Evolutionary conservation across 2,888 invertebrate species (phyloP), one percentile per base, ranked within the genome.

Genomic region (Linyphia triangularis): DNA sequence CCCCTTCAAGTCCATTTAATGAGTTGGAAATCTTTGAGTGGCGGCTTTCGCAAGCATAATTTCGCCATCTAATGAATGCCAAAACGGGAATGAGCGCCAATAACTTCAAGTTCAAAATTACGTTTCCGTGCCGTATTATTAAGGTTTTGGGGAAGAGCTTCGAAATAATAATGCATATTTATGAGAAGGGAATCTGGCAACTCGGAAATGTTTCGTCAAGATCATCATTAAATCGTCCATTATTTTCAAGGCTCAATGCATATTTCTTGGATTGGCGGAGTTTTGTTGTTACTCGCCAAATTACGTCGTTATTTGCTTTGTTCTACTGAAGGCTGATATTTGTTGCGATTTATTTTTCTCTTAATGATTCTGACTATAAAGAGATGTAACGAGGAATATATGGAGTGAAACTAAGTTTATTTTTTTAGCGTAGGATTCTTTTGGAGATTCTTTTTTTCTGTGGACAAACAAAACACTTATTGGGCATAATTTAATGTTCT

Each of bases 121-220:
- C 70, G 26, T 70, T 82, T 82, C 26, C 13, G 70, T 40, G 51
- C 24, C 51, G 61, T 79, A 43, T 69, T 82, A 82, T 70, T 82
- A 82, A 43, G 70, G 70, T 70, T 82, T 82, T 33, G 40, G 28
- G 40, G 61, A 51, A 82, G 40, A 79, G 69, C 57, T 33, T 33
- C 37, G 70, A 40, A 82, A 51, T 82, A 82, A 51, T 82, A 70
- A 82, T 82, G 81, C 81, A 82, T 82, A 82, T 82, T 82, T 82
- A 82, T 82, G 81, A 70, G 37, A 16, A 3, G 24, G 70, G 43
- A 67, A 70, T 26, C 67, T 69, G 79, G 69, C 67, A 69, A 30
- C 30, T 24, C 37, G 78, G 78, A 78, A 65, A 79, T 79, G 67
- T 57, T 79, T 6, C 67, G 51, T 79, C 61, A 51, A 33, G 43